phyloP scores from a whole-genome alignment of 37 sponge, comb jelly and placozoan genomes.

The Cliona cf. orientalis region DNA sequence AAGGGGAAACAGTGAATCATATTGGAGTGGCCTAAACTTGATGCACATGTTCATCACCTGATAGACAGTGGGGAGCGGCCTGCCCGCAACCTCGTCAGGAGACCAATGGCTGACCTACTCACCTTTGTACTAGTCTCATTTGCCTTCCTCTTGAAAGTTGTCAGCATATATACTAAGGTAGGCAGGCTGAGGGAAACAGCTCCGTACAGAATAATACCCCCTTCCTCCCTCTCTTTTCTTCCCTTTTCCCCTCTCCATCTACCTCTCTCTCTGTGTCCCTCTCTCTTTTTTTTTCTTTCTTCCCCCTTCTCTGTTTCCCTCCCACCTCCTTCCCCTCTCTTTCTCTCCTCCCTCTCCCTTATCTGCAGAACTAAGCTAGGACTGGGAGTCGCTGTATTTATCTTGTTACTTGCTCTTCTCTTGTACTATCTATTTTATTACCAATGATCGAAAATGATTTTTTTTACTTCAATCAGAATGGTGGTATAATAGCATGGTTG shows the following conservation, averaged over 20 bases:
- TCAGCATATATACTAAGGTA: not conserved
- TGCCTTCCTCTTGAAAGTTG: slow-evolving; percentile 30
- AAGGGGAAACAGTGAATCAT: no score
- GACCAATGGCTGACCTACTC: slow-evolving; percentile 9
- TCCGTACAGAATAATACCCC: no score
- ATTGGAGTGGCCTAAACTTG: slow-evolving; percentile 10
- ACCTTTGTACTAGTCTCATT: slow-evolving; percentile 6
- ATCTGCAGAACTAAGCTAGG: slow-evolving; percentile 1
- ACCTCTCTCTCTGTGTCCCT: slow-evolving; percentile 1
- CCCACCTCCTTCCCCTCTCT: not conserved
- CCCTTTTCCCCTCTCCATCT: no score
- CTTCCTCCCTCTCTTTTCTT: no score
- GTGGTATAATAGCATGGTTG: no score
- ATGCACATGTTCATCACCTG: slow-evolving; percentile 21
- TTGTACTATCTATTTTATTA: not conserved
- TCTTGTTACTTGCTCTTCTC: not conserved
- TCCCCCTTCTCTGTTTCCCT: not conserved
- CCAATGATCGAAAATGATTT: no score
- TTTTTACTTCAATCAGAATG: no score
- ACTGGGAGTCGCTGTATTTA: not conserved
- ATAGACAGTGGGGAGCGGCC: slow-evolving; percentile 1
- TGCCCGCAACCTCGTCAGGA: not conserved
- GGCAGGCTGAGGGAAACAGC: not conserved
- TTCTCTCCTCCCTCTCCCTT: not conserved
- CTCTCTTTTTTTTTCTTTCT: slow-evolving; percentile 5